Base-by-base conservation (phyloP, 92 coral and sea anemone species). In the Chrysogorgia sp. region DNA sequence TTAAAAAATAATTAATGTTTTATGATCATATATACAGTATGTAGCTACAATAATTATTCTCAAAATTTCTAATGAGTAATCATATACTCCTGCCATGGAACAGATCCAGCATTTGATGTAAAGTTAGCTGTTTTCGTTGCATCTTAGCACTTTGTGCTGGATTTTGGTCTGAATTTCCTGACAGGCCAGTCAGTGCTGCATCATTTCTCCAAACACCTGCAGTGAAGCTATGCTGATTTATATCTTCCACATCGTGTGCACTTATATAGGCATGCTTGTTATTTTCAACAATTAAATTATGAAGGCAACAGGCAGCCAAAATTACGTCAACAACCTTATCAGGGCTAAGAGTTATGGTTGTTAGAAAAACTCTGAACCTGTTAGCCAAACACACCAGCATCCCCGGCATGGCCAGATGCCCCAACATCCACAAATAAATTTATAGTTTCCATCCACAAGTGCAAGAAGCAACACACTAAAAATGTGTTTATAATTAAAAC, bases 181-280 rank as follows among this genome's bases (percentile, higher is more conserved):
- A 74, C 33, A 67, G 47, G 61, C 69, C 66, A 20, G 77, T 53
- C 10, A 77, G n/a, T 58, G 10, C 75, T 19, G 61, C 75, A 48
- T 81, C 80, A 63, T 57, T 48, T 76, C 84, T 75, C 86, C 86
- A 86, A 24, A 60, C 24, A 7, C 90, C 90, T 23, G 63, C 23
- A n/a, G 40, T 34, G 20, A 86, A 20, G 35, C 40, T 75, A 30
- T 71, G 80, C 43, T 75, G 37, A 21, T 25, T 76, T n/a, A 77
- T 47, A 56, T 75, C 56, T 81, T 86, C 84, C 14, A 67, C 67
- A 76, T 86, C 84, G 22, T 56, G 76, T 40, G 32, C 75, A 76
- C 90, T 66, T 21, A 82, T 64, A 45, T 86, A 86, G 33, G 56
- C 25, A 60, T 68, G 79, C 84, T 82, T 86, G 84, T 81, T 86